A percentile compares a stretch with the other conserved stretches of the same genome.
phyloP scores from a whole-genome alignment of 2,888 invertebrate species.

The Tyria jacobaeae region DNA sequence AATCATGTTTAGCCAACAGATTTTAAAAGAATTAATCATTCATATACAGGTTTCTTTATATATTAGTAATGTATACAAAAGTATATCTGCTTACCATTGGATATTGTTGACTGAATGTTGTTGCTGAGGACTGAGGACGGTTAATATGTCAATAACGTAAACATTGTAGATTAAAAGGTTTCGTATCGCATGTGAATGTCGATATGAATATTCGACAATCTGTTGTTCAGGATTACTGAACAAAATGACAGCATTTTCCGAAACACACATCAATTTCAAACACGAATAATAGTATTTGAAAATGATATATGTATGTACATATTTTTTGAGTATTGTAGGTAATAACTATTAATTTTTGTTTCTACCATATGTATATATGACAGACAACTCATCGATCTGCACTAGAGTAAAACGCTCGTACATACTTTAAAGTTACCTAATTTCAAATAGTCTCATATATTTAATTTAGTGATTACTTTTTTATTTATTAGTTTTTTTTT shows the following conservation, averaged over 20 bases:
- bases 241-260: not conserved
- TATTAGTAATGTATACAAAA: not conserved
- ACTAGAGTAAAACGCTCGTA: no score
- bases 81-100: not conserved
- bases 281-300: not conserved
- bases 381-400: no score
- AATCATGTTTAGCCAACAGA: no score
- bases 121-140: not conserved
- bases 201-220: not conserved
- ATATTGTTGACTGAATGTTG: not conserved
- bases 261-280: not conserved
- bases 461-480: no score
- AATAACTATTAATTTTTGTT: not conserved
- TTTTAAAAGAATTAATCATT: not conserved
- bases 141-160: not conserved
- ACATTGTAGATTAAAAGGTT: not conserved
- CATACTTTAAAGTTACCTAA: no score
- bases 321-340: not conserved
- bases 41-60: not conserved
- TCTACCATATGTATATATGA: no score
- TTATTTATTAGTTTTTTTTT: no score
- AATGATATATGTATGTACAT: not conserved
- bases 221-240: constrained; percentile 1
- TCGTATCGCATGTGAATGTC: not conserved
- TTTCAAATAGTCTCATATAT: no score